Evolutionary conservation across 2,888 invertebrate species (phyloP).

Genomic region (Petrolisthes manimaculis): DNA sequence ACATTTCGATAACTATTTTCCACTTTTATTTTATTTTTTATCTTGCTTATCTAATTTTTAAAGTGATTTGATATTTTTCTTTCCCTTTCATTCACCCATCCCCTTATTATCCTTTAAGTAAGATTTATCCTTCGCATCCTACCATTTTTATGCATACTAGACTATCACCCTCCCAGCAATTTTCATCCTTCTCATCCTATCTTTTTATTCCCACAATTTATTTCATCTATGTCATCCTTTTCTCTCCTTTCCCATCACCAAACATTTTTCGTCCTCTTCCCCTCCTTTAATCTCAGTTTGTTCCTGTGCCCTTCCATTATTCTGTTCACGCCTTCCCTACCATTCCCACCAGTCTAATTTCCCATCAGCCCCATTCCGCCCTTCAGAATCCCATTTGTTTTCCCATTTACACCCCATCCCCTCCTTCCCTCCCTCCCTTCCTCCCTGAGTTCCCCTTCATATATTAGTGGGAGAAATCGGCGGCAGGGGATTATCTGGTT

Average conservation of each 20-base stretch:
- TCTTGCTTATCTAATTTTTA: too few species aligned
- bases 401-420: background rate
- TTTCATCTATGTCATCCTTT: background rate
- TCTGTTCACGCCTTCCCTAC: background rate
- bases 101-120: too few species aligned
- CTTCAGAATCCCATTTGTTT: background rate
- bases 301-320: background rate
- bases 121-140: too few species aligned
- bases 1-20: too few species aligned
- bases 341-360: background rate
- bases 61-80: too few species aligned
- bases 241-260: background rate
- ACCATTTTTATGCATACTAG: too few species aligned
- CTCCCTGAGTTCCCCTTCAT: background rate
- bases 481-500: too few species aligned
- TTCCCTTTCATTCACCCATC: too few species aligned
- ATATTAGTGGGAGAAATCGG: too few species aligned
- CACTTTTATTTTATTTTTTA: too few species aligned
- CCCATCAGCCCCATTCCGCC: too few species aligned
- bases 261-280: background rate
- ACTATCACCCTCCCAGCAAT: background rate
- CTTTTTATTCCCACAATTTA: background rate
- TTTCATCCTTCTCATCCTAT: background rate
- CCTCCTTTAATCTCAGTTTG: background rate
- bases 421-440: background rate